These are phyloP conservation scores for Hemicordylus capensis DNA, from an alignment of 2,113 vertebrate species.

Conservation along the genomic window DNA sequence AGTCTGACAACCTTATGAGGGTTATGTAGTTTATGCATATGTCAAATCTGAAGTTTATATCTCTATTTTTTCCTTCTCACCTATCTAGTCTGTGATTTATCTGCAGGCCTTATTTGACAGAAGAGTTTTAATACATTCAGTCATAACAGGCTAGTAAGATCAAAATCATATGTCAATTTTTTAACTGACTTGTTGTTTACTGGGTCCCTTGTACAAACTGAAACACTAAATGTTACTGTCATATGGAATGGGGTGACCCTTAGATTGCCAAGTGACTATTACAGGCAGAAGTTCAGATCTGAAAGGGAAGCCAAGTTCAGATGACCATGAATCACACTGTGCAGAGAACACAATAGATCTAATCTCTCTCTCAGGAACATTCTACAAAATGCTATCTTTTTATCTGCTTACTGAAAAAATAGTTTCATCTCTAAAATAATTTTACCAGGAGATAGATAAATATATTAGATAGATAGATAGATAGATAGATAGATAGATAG, in stretches of 20 bases:
- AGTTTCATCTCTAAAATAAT: constrained; percentile 33
- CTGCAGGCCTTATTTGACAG: neutral
- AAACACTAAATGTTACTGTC: neutral
- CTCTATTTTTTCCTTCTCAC: neutral
- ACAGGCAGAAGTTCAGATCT: neutral
- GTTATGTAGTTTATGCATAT: neutral
- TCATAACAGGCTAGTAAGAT: neutral
- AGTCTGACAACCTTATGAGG: neutral
- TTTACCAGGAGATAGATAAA: constrained; percentile 14
- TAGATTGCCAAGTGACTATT: constrained; percentile 9
- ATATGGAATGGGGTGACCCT: neutral
- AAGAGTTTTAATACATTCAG: neutral
- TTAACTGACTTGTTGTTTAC: neutral
- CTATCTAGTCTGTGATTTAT: neutral
- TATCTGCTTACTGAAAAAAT: constrained; percentile 45
- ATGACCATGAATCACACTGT: constrained; percentile 23
- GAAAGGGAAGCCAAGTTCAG: constrained; percentile 11
- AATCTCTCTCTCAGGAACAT: constrained; percentile 36
- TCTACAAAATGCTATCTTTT: constrained; percentile 44
- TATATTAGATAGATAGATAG: neutral
- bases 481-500: neutral
- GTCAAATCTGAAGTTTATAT: neutral
- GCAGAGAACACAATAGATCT: constrained; percentile 32
- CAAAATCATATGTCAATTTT: neutral
- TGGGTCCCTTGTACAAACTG: neutral